Percentiles rank a stretch among this genome's conserved stretches.
These are phyloP conservation scores for Tethya wilhelma DNA, from an alignment of 37 sponge, comb jelly and placozoan species.

Conservation along the genomic window DNA sequence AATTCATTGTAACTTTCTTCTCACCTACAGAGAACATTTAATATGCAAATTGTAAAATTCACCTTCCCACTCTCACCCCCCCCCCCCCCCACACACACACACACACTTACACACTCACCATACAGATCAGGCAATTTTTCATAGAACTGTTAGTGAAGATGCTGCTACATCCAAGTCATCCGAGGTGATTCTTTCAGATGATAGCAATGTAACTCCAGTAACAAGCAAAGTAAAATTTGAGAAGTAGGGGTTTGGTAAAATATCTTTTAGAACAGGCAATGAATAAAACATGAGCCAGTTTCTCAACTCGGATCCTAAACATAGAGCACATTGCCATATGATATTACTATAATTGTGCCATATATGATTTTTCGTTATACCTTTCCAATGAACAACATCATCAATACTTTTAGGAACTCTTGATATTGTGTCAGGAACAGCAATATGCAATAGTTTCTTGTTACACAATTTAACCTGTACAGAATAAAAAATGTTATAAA, in stretches of 20 bases:
- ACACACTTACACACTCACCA: neutral
- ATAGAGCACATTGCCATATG: neutral
- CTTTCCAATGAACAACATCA: constrained; percentile 11
- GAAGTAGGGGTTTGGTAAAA: constrained; percentile 8
- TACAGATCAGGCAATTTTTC: constrained; percentile 1
- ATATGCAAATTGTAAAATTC: neutral
- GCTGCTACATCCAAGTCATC: constrained; percentile 2
- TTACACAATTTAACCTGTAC: neutral
- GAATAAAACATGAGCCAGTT: constrained; percentile 10
- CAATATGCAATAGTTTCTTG: neutral
- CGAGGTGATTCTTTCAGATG: neutral
- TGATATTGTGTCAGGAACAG: constrained; percentile 11
- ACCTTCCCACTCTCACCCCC: neutral
- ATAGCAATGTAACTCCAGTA: constrained; percentile 1
- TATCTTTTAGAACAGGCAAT: constrained; percentile 10
- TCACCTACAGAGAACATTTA: neutral
- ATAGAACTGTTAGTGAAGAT: constrained; percentile 1
- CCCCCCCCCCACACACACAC: too few species aligned
- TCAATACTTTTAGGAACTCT: constrained; percentile 1
- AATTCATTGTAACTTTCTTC: constrained; percentile 7
- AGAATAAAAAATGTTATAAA: neutral
- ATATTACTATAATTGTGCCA: neutral
- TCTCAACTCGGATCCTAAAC: constrained; percentile 10
- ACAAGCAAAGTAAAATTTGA: constrained; percentile 11
- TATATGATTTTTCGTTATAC: neutral